A percentile compares a stretch with the other conserved stretches of the same genome.
These are phyloP conservation scores for Chrysochloris asiatica DNA, from an alignment of 2,113 vertebrate genomes.

Conservation along the genomic window DNA sequence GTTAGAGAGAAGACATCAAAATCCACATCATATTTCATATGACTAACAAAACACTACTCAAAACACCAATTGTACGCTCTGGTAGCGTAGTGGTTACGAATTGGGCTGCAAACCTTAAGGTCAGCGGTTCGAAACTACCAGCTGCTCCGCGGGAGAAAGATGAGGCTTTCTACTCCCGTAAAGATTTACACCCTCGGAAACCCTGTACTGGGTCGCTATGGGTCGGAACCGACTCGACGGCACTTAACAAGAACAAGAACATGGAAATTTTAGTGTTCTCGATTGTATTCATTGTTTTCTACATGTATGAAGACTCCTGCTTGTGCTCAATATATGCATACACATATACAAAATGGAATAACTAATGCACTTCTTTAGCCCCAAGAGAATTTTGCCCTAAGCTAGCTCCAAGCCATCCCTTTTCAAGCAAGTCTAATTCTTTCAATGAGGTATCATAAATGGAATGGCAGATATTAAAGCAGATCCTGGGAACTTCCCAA, in stretches of 20 bases:
- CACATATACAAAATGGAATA: constrained; percentile 36
- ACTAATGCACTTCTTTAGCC: constrained; percentile 70
- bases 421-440: constrained; percentile 73
- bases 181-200: too few species aligned
- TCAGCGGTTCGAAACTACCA: too few species aligned
- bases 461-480: constrained; percentile 59
- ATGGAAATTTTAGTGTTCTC: too few species aligned
- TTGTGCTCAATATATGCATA: constrained; percentile 53
- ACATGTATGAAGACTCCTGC: constrained; percentile 65
- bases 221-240: too few species aligned
- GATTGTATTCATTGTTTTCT: constrained; percentile 79
- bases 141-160: too few species aligned
- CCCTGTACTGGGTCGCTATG: too few species aligned
- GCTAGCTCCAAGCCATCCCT: constrained; percentile 78
- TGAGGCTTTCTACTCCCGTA: too few species aligned
- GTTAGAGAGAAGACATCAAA: constrained; percentile 65
- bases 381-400: constrained; percentile 78
- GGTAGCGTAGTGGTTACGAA: too few species aligned
- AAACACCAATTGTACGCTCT: constrained; percentile 75
- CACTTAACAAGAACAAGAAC: too few species aligned
- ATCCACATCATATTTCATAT: constrained; percentile 72
- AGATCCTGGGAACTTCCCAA: constrained; percentile 64
- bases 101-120: too few species aligned
- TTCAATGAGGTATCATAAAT: constrained; percentile 75
- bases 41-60: constrained; percentile 67